phyloP scores from a whole-genome alignment of 2,113 vertebrate species.

The Gobiocypris rarus region DNA sequence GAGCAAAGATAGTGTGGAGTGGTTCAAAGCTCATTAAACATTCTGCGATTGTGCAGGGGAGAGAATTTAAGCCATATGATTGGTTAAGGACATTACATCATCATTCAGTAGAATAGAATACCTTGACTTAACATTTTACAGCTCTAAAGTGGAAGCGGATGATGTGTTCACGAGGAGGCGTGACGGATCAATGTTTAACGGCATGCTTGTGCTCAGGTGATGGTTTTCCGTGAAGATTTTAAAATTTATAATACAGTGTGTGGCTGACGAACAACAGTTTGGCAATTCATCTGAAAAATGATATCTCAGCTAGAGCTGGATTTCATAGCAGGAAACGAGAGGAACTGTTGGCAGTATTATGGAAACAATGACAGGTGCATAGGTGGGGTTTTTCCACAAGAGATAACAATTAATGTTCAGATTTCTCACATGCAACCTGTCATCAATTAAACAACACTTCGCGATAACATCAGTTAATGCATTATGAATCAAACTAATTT shows the following conservation, averaged over 20 bases:
- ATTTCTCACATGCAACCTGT: not conserved
- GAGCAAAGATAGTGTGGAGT: constrained; percentile 48
- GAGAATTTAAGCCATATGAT: constrained; percentile 4
- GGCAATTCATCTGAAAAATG: constrained; percentile 12
- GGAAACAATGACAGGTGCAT: not conserved
- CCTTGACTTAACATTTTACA: not conserved
- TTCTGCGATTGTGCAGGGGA: not conserved
- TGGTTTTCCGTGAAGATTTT: not conserved
- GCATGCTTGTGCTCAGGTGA: constrained; percentile 22
- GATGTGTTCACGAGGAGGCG: not conserved
- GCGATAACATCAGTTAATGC: not conserved
- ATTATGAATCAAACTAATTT: not conserved
- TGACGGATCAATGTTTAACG: not conserved
- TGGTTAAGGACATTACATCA: constrained; percentile 21
- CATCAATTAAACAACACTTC: constrained; percentile 18
- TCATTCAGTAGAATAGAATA: not conserved
- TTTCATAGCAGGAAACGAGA: not conserved
- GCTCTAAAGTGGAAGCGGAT: not conserved
- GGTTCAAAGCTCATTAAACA: constrained; percentile 14
- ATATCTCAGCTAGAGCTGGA: not conserved
- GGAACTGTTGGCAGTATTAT: constrained; percentile 13
- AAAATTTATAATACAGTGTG: not conserved
- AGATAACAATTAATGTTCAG: not conserved
- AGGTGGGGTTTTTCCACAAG: not conserved
- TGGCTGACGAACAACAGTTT: not conserved